phyloP scores from a whole-genome alignment of 64 coral and sea anemone genomes.

The Exaiptasia diaphana region DNA sequence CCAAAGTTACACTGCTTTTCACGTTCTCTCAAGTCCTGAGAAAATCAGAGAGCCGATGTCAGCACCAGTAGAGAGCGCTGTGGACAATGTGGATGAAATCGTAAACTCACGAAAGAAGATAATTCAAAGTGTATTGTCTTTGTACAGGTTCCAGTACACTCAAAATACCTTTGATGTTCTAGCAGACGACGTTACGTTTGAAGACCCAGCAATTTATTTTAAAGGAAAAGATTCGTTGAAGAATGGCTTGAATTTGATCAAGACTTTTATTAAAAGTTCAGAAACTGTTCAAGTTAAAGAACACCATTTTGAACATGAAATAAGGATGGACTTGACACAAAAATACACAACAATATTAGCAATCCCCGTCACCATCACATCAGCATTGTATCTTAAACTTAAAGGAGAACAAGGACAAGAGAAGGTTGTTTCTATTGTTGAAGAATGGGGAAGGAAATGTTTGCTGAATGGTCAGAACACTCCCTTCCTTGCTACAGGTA shows the following conservation, averaged over 20 bases:
- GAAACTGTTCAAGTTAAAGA: constrained; percentile 9
- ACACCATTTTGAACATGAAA: constrained; percentile 31
- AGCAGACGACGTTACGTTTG: constrained; percentile 29
- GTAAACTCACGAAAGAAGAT: background rate
- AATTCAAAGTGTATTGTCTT: background rate
- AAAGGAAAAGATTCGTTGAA: background rate
- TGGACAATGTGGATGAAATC: background rate
- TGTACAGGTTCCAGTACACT: constrained; percentile 1
- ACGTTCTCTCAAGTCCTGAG: constrained; percentile 12
- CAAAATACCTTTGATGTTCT: constrained; percentile 1
- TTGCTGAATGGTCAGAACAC: constrained; percentile 20
- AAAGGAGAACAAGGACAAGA: constrained; percentile 8
- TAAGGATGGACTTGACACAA: constrained; percentile 37
- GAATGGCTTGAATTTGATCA: constrained; percentile 10
- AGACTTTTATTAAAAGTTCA: constrained; percentile 8
- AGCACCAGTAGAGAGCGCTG: background rate
- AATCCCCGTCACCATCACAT: constrained; percentile 5
- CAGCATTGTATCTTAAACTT: constrained; percentile 32
- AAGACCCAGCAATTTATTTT: constrained; percentile 10
- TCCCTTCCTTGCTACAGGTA: constrained; percentile 5
- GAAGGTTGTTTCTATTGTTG: constrained; percentile 27
- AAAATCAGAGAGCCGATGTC: background rate
- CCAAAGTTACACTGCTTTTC: constrained; percentile 13
- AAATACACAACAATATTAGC: constrained; percentile 37
- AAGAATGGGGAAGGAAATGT: constrained; percentile 28